Conservation (phyloP, 35 echinoderm and acorn worm species). For the Eucidaris tribuloides region DNA sequence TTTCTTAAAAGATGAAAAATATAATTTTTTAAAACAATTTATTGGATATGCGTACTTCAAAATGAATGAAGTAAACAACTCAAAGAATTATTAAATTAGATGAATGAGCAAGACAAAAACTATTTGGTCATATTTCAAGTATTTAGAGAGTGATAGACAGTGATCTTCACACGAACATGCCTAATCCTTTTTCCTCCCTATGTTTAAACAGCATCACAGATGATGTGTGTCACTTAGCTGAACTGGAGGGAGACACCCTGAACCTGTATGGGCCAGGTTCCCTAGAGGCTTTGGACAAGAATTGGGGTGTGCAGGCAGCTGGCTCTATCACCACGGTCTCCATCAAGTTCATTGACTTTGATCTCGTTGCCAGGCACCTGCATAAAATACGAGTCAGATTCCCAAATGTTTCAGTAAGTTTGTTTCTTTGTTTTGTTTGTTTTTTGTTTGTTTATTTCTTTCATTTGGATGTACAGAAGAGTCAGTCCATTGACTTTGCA, state of each 20-base stretch:
- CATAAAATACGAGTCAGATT: slow-evolving; percentile 92
- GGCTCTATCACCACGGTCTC: slow-evolving; percentile 73
- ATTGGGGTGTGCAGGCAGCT: slow-evolving; percentile 95
- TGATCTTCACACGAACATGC: too few relatives aligned
- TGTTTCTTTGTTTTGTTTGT: neutral
- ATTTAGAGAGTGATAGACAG: too few relatives aligned
- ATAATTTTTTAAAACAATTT: too few relatives aligned
- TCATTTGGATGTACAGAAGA: too few relatives aligned
- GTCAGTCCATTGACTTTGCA: too few relatives aligned
- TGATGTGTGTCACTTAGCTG: slow-evolving; percentile 88
- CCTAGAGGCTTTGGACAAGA: slow-evolving; percentile 93
- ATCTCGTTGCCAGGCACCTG: slow-evolving; percentile 72
- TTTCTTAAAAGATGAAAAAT: too few relatives aligned
- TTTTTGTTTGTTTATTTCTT: too few relatives aligned
- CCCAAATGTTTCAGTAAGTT: slow-evolving; percentile 93
- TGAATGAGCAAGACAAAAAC: too few relatives aligned
- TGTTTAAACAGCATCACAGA: slow-evolving; percentile 65
- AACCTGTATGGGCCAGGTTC: slow-evolving; percentile 95
- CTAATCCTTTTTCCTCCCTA: neutral
- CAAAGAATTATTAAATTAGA: too few relatives aligned
- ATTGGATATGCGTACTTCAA: too few relatives aligned
- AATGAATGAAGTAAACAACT: too few relatives aligned
- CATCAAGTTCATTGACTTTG: slow-evolving; percentile 91
- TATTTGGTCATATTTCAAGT: too few relatives aligned
- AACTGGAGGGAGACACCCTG: slow-evolving; percentile 84